Conservation (phyloP, 2,888 invertebrate genomes). For the Zygogramma bicolorata region DNA sequence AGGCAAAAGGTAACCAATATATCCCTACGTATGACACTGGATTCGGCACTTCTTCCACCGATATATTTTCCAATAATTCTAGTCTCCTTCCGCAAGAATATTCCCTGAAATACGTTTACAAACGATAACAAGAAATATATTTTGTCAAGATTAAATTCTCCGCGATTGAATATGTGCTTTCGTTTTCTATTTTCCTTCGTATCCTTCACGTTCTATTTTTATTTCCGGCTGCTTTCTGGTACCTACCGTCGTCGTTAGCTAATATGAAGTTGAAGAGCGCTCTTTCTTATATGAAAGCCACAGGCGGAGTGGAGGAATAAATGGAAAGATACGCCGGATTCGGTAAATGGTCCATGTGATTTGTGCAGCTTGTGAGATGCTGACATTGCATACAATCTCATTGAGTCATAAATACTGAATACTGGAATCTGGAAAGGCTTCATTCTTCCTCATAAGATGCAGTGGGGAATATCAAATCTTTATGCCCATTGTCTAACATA, state of each 20-base stretch:
- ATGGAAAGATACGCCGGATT: neutral
- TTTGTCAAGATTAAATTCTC: conserved; percentile 58
- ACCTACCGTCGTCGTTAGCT: conserved; percentile 60
- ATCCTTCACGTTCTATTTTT: conserved; percentile 57
- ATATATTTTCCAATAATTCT: conserved; percentile 3
- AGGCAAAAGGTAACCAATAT: neutral
- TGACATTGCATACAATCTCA: neutral
- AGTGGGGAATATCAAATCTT: too few relatives aligned
- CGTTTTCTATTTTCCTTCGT: conserved; percentile 53
- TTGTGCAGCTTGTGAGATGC: neutral
- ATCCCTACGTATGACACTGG: neutral
- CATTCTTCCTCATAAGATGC: too few relatives aligned
- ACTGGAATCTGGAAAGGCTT: too few relatives aligned
- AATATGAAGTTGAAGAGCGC: conserved; percentile 57
- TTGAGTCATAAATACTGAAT: too few relatives aligned
- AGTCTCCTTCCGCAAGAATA: neutral
- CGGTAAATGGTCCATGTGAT: conserved; percentile 36
- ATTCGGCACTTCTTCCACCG: neutral
- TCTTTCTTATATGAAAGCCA: conserved; percentile 40
- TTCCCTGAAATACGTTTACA: conserved; percentile 37
- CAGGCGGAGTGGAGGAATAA: neutral
- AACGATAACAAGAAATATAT: conserved; percentile 53
- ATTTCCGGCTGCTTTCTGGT: conserved; percentile 57
- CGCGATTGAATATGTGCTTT: conserved; percentile 57
- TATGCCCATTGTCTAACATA: too few relatives aligned